Conservation (phyloP, 2,113 vertebrate species). For the Sciurus niger region DNA sequence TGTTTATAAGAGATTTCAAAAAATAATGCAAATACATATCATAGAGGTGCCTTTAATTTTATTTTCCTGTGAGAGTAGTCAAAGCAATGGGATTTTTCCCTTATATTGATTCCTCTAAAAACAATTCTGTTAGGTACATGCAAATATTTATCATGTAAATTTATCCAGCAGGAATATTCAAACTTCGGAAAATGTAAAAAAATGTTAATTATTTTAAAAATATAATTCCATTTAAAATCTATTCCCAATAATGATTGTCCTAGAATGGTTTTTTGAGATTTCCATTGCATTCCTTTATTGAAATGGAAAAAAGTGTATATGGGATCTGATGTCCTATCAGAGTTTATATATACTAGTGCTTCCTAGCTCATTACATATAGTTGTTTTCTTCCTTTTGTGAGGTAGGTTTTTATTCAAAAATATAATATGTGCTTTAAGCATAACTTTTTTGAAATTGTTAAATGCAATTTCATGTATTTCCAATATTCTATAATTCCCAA, state of each 20-base stretch:
- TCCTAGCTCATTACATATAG: not conserved
- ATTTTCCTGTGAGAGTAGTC: constrained; percentile 39
- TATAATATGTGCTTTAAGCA: not conserved
- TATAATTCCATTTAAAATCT: not conserved
- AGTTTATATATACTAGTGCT: not conserved
- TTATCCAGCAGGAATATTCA: not conserved
- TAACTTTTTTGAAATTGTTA: not conserved
- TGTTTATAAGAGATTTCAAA: constrained; percentile 70
- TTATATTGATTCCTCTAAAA: not conserved
- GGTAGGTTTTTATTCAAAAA: not conserved
- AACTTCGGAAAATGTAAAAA: not conserved
- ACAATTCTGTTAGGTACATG: not conserved
- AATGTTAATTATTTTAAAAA: not conserved
- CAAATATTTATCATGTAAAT: not conserved
- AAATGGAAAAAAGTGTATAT: not conserved
- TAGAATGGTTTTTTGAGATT: not conserved
- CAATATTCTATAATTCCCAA: not conserved
- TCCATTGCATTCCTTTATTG: not conserved
- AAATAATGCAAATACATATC: not conserved
- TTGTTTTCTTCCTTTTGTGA: not conserved
- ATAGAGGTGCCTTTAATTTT: constrained; percentile 7
- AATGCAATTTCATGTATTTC: not conserved
- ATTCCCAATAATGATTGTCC: not conserved
- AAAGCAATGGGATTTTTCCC: not conserved
- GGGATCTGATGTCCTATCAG: not conserved